Evolutionary conservation across 2,113 vertebrate genomes (phyloP), one percentile per base, ranked within the genome.

Genomic region (Egretta garzetta): DNA sequence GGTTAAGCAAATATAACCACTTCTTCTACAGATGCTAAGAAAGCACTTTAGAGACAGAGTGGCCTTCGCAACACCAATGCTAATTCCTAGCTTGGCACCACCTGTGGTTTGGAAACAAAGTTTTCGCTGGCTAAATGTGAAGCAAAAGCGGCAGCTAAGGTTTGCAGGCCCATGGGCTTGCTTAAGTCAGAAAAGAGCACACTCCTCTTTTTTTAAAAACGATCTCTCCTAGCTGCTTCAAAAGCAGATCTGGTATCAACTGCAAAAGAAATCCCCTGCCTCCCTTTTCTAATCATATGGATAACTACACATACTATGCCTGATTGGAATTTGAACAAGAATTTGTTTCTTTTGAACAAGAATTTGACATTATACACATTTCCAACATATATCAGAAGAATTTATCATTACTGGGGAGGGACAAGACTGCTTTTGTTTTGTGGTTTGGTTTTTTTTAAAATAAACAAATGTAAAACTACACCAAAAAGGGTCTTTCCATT

Each of bases 401-500:
- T 43, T 80, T 59, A 68, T 50, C 92, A 56, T 82, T 93, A 50
- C 21, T 50, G 67, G 73, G 17, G 1, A 1, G 41, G 41, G 41
- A 15, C 3, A 5, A 14, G 41, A 43, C 41, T 6, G 41, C 15
- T 43, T 43, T 43, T 43, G 41, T 5, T 43, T 43, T 43, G 41
- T 43, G 41, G 14, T 43, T 43, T 5, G 14, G 10, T 22, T 18
- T 76, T 21, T 50, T 35, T 52, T 80, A 27, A 80, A 96, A 96
- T 97, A 97, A 98, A 96, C 98, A 97, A 96, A 88, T 97, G 98
- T 19, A 92, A 97, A 98, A 93, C 89, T 96, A 96, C 90, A 97
- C 87, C 97, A 98, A 97, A 98, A 98, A 98, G 95, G 98, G 97
- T 96, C 83, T 96, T 98, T 98, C 97, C 95, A 92, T 88, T 98